Evolutionary conservation across 2,113 vertebrate genomes (phyloP), one percentile per base, ranked within the genome.

Genomic region (Sylvietta virens): DNA sequence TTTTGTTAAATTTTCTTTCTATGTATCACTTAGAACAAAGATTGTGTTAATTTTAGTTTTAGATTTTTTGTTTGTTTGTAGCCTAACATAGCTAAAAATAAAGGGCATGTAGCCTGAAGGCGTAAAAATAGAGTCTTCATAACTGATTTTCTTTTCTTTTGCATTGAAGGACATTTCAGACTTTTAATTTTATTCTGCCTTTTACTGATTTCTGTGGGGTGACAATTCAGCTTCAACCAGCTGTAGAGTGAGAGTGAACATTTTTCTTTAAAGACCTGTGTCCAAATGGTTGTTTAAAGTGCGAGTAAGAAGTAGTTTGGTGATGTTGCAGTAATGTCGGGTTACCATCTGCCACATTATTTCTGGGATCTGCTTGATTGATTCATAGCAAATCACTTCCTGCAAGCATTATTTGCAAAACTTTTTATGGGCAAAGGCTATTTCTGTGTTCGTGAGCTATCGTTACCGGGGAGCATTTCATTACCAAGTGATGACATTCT

Each of bases 381-480:
- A 88, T 92, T 95, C 69, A 18, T 69, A 91, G 88, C 88, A 94
- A 95, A 91, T 88, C 69, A 64, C 88, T 92, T 97, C 96, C 95
- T 91, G 86, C 79, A 81, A 92, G 87, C 92, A 95, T 91, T 93
- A 91, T 94, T 92, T 95, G 92, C 76, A 91, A 92, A 96, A 95
- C 65, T 86, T 93, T 91, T 71, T 81, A 81, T 71, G 81, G 88
- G 90, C 93, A 93, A 81, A 93, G 95, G 78, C 95, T 95, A 82
- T 96, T 96, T 95, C 86, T 97, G 94, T 95, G 91, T 62, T 95
- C 0, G 0, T 90, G 92, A 96, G 83, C 81, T 85, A 84, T 94
- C 61, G 4, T 90, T 91, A 83, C 74, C 0, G 1, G 37, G 78
- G 82, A 94, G 65, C 23, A 5, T 80, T 95, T 92, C 88, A 92